Percentiles rank a stretch among this genome's conserved stretches.
Evolutionary conservation across 64 coral and sea anemone species (phyloP).

Genomic region (Astreopora myriophthalma): DNA sequence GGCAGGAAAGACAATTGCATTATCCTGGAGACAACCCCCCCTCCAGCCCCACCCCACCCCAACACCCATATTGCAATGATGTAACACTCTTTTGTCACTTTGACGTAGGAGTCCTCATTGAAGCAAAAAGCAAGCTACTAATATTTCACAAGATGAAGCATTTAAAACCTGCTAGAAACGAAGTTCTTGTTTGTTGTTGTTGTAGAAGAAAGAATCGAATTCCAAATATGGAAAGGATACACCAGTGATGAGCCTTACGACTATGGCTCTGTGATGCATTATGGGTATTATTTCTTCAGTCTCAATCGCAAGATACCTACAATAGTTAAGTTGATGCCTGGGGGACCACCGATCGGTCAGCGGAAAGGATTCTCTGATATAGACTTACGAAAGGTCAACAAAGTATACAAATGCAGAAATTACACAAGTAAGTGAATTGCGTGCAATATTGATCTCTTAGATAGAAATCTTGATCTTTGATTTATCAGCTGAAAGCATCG

Average conservation of each 20-base stretch:
- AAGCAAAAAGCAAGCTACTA: no score
- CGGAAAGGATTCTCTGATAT: constrained; percentile 10
- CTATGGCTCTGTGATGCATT: constrained; percentile 14
- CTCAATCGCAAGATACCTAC: neutral
- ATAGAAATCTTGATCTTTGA: neutral
- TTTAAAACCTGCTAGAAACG: no score
- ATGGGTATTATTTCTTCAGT: constrained; percentile 11
- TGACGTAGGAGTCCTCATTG: no score
- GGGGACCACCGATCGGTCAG: neutral
- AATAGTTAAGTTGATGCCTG: constrained; percentile 32
- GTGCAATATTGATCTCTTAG: no score
- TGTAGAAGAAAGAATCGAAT: constrained; percentile 1
- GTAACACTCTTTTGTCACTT: no score
- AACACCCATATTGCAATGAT: no score
- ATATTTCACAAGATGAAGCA: no score
- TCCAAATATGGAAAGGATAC: neutral
- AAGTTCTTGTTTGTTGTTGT: neutral
- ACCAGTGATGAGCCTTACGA: constrained; percentile 5
- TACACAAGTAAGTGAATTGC: neutral
- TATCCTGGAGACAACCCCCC: no score
- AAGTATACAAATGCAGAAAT: constrained; percentile 6
- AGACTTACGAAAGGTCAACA: constrained; percentile 20
- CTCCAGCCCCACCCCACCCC: no score
- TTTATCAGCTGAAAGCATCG: no score
- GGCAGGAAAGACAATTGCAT: no score